Base-by-base conservation (phyloP, 2,888 invertebrate genomes). In the Napeogenes sylphis region DNA sequence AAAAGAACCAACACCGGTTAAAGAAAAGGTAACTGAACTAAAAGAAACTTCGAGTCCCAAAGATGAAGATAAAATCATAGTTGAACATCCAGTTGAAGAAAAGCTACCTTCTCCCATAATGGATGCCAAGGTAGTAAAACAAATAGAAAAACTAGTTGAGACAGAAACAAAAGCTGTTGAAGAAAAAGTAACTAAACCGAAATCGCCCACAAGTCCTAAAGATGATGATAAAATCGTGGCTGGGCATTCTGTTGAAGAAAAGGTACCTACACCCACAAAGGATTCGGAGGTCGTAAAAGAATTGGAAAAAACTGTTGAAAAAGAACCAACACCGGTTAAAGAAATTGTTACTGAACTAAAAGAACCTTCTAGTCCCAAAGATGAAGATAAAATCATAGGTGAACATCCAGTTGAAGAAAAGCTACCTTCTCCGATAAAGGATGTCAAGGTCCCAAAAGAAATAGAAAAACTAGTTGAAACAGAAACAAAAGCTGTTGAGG, bases 311-410 rank as follows among this genome's bases (percentile, higher is more conserved):
- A 14, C 10, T 0, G 58, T 59, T 2, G 59, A 59, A 5, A 30
- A 70, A 6, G 65, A 32, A 12, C 67, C 57, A 14, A 67, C 67
- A 32, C 65, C 70, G 32, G 61, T 62, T 0, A 58, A 66, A 4
- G 8, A 51, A 68, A 70, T 30, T 13, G 57, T 8, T 4, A 58
- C 57, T 14, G 66, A 38, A 38, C 38, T 8, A 4, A 8, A 38
- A 38, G 8, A 38, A 3, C 38, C 38, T 38, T 38, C 38, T 1
- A 38, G 38, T 1, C 38, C 38, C 3, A 38, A 38, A 38, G 38
- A 38, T 6, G 8, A 38, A 8, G 38, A 38, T 1, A 8, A 4
- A 8, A 38, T 38, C 38, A 2, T 8, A 38, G 5, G 5, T 6
- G 38, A 58, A 63, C 56, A 35, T 3, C 47, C 35, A 5, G 53